phyloP scores from a whole-genome alignment of 2,797 vertebrate species.

The Dendrocincla tyrannina region DNA sequence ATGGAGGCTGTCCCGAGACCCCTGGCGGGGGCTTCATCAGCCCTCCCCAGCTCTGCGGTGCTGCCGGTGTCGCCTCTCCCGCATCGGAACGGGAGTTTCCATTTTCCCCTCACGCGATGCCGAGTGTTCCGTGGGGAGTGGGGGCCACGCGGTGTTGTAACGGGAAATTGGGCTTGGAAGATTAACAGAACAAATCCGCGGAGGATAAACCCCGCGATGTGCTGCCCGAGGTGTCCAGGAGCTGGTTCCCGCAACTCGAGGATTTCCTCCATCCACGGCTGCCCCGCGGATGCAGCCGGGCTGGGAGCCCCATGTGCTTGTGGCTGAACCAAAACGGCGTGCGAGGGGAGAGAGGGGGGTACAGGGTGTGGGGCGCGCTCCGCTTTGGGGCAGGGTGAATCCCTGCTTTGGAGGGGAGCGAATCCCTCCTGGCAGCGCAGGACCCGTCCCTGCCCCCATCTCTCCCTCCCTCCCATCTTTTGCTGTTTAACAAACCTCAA shows the following conservation, averaged over 20 bases:
- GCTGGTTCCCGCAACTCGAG: not conserved
- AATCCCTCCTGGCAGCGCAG: not conserved
- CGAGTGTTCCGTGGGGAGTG: not conserved
- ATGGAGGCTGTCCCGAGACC: not conserved
- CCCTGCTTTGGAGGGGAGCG: not conserved
- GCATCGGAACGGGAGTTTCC: not conserved
- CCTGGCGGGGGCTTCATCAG: accelerated
- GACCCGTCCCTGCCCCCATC: not conserved
- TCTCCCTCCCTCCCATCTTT: slow-evolving; percentile 20
- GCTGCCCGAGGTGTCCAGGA: not conserved
- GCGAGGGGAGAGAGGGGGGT: too few relatives aligned
- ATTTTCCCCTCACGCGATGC: not conserved
- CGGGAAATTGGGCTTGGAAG: not conserved
- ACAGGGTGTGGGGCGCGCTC: not conserved
- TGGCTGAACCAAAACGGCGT: not conserved
- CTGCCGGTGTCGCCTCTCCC: not conserved
- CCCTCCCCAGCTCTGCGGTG: not conserved
- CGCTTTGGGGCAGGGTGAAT: not conserved
- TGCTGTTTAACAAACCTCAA: slow-evolving; percentile 23
- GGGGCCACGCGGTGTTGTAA: not conserved
- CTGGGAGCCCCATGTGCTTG: not conserved
- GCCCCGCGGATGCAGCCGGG: not conserved
- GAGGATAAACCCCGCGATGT: not conserved
- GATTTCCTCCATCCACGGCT: not conserved
- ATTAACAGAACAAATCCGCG: accelerated